phyloP scores from a whole-genome alignment of 2,113 vertebrate species.

The Capreolus pygargus region DNA sequence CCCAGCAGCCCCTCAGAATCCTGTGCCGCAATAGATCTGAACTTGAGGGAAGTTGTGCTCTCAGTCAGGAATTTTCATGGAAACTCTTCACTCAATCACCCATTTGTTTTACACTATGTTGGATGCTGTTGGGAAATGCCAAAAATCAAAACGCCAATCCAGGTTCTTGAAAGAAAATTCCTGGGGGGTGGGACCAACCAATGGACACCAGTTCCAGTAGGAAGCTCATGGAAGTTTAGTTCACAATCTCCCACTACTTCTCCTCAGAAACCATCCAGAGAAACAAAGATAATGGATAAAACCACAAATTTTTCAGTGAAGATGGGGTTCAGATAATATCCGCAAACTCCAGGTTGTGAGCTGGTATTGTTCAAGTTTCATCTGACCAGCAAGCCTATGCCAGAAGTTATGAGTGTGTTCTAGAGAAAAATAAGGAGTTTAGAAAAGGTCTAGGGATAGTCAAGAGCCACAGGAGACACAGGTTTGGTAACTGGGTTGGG shows the following conservation, averaged over 20 bases:
- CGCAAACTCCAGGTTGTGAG: not conserved
- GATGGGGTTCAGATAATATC: not conserved
- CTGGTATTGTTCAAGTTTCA: not conserved
- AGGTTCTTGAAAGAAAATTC: not conserved
- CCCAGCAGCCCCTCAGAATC: not conserved
- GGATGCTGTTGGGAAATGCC: not conserved
- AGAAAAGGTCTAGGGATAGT: not conserved
- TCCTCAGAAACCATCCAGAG: not conserved
- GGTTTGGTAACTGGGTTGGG: not conserved
- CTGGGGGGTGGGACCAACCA: not conserved
- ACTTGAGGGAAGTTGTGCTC: fast-evolving
- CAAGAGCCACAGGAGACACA: not conserved
- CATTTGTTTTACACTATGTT: not conserved
- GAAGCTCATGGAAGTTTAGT: not conserved
- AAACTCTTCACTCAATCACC: not conserved
- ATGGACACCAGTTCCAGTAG: not conserved
- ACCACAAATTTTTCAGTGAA: not conserved
- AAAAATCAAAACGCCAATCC: not conserved
- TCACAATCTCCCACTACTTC: not conserved
- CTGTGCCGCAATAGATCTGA: not conserved
- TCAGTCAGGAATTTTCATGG: not conserved
- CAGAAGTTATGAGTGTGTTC: not conserved
- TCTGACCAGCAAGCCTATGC: not conserved
- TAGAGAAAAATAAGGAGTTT: not conserved
- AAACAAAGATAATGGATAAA: slow-evolving; percentile 8